Percentiles rank a stretch among this genome's conserved stretches.
Conservation (phyloP, 2,797 vertebrate genomes). For the Tenualosa ilisha region DNA sequence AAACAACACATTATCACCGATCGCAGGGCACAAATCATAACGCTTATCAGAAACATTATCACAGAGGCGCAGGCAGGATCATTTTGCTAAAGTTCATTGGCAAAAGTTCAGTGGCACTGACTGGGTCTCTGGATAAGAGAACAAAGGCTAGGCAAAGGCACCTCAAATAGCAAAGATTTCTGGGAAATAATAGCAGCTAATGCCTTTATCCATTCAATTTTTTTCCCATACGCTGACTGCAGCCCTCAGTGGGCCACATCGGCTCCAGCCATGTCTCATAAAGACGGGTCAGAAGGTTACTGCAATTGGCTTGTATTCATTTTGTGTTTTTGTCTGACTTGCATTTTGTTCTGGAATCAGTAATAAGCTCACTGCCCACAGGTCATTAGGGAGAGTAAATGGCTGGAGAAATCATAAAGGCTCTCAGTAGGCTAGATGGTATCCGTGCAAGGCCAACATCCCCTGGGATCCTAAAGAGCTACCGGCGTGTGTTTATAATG, state of each 20-base stretch:
- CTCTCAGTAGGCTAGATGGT: not conserved
- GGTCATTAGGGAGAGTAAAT: not conserved
- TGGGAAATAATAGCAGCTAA: not conserved
- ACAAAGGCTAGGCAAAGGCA: not conserved
- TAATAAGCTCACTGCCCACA: not conserved
- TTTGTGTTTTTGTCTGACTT: constrained; percentile 22
- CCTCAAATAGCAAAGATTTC: not conserved
- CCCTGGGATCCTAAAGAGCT: not conserved
- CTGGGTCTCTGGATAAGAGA: not conserved
- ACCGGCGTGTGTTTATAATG: not conserved
- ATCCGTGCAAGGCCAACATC: not conserved
- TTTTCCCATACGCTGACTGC: not conserved
- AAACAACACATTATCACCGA: constrained; percentile 14
- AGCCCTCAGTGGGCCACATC: not conserved
- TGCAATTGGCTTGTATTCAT: not conserved
- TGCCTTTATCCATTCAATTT: not conserved
- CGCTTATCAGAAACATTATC: too few species aligned
- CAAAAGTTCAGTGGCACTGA: not conserved
- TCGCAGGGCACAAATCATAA: too few species aligned
- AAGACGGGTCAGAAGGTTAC: not conserved
- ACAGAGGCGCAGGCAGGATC: not conserved
- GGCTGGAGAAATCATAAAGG: not conserved
- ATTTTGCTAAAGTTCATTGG: not conserved
- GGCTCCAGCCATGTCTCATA: constrained; percentile 8
- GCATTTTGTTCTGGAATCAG: not conserved